These are phyloP conservation scores for Zapus hudsonius DNA, from an alignment of 2,113 vertebrate genomes.

Conservation along the genomic window DNA sequence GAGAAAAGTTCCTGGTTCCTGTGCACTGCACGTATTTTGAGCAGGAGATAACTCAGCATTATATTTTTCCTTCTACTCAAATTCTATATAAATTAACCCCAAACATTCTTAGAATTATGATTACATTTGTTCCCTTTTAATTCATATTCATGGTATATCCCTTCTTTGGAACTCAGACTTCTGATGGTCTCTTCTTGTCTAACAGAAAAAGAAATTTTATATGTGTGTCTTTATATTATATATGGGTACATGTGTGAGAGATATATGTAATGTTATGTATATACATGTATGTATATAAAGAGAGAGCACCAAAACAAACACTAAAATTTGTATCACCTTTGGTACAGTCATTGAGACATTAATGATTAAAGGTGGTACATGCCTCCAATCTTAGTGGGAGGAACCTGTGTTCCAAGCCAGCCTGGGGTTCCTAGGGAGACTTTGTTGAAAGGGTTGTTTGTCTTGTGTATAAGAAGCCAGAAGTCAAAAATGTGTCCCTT, in stretches of 20 bases:
- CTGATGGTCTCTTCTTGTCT: neutral
- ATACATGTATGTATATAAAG: no score
- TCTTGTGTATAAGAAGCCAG: neutral
- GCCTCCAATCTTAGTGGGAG: neutral
- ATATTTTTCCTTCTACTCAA: neutral
- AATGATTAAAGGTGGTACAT: neutral
- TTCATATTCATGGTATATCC: neutral
- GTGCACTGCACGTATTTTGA: neutral
- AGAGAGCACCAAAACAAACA: no score
- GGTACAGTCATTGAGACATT: neutral
- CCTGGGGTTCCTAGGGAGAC: neutral
- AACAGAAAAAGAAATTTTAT: no score
- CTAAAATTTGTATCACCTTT: neutral
- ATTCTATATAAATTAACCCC: neutral
- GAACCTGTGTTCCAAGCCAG: neutral
- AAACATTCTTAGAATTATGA: neutral
- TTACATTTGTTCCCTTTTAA: neutral
- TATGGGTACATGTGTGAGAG: no score
- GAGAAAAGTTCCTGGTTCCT: neutral
- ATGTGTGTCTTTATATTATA: no score
- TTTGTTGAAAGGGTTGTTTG: neutral
- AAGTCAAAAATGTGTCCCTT: neutral
- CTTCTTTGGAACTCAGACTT: neutral
- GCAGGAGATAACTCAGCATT: neutral
- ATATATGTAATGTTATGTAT: neutral